Evolutionary conservation across 2,888 invertebrate species (phyloP), one percentile per base, ranked within the genome.

Genomic region (Zelleria hepariella): DNA sequence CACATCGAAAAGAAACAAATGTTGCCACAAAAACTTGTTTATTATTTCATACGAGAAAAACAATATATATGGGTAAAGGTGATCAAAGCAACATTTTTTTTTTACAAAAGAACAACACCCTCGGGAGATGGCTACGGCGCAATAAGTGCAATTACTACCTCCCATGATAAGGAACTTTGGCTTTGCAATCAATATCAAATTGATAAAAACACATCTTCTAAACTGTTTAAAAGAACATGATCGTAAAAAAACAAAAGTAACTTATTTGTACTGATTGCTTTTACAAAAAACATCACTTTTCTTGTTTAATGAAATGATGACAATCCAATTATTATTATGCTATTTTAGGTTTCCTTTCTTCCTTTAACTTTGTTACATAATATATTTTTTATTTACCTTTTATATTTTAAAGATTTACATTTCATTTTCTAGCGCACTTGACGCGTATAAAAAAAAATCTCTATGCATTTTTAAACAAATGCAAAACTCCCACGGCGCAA

Each of bases 381-480:
- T 42, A 42, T 42, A n/a, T 32, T 59, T 51, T 47, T 32, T 60
- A 64, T 58, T 62, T 57, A 60, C 21, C 49, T 57, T 27, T 58
- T 58, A 61, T 49, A 57, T 63, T 64, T 60, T 56, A 18, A 32
- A 55, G 7, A 62, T 63, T 49, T 27, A 49, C 18, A 49, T 20
- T 63, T 70, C 68, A 72, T 67, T 42, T 67, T 64, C 69, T 71
- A 72, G 72, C 71, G 66, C 67, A 70, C 63, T 60, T 61, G 66
- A 72, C 75, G 71, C 71, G 61, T 71, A 68, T 66, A 66, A 63
- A 67, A 74, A n/a, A 75, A 75, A 70, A 71, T 68, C 63, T 77
- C 72, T 77, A 77, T 77, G 82, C 83, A 85, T 83, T 85, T 73
- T 84, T 82, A 82, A 85, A 85, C 82, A 85, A 84, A 85, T 85